phyloP scores from a whole-genome alignment of 2,888 invertebrate species.

The Thecophora atra region DNA sequence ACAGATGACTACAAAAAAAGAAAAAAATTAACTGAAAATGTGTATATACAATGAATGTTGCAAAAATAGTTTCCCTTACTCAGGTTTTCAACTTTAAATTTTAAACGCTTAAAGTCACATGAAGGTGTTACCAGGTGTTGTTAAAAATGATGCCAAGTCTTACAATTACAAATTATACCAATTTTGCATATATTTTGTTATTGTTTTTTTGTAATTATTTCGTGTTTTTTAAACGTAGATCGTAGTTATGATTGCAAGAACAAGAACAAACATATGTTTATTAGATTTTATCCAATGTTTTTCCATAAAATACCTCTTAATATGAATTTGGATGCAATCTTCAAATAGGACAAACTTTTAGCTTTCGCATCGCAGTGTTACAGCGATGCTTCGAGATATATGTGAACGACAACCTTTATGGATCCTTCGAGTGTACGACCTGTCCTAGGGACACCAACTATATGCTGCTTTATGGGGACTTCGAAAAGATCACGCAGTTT shows the following conservation, averaged over 20 bases:
- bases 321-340: background rate
- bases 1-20: too few relatives aligned
- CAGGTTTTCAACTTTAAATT: background rate
- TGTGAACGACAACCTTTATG: slow-evolving; percentile 64
- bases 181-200: too few relatives aligned
- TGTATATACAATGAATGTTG: background rate
- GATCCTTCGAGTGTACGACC: slow-evolving; percentile 62
- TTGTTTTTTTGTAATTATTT: too few relatives aligned
- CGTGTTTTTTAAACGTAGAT: too few relatives aligned
- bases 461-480: slow-evolving; percentile 61
- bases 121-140: too few relatives aligned
- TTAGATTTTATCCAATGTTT: too few relatives aligned
- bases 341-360: slow-evolving; percentile 58
- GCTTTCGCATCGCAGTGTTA: slow-evolving; percentile 62
- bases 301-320: too few relatives aligned
- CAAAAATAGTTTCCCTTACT: background rate
- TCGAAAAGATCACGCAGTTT: slow-evolving; percentile 64
- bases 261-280: too few relatives aligned
- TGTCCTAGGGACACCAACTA: slow-evolving; percentile 64
- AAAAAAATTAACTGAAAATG: background rate
- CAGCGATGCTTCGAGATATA: slow-evolving; percentile 65
- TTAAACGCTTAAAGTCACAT: background rate
- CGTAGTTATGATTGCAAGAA: too few relatives aligned
- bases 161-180: too few relatives aligned
- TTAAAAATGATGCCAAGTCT: too few relatives aligned